These are phyloP conservation scores for Atlantisia rogersi DNA, from an alignment of 2,113 vertebrate species.

Conservation along the genomic window DNA sequence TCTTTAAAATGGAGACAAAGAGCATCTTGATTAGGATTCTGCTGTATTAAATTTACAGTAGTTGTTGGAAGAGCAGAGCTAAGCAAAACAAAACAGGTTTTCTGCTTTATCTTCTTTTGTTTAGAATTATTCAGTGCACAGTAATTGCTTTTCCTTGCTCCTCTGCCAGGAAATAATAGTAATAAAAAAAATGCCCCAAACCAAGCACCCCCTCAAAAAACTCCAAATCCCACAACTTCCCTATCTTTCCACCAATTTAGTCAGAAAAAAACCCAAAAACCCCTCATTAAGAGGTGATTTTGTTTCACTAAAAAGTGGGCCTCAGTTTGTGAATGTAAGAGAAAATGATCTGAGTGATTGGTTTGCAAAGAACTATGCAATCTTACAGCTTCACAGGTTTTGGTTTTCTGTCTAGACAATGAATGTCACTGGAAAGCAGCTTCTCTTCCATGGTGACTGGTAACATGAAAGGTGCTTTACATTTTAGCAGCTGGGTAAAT, in stretches of 20 bases:
- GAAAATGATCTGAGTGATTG: background rate
- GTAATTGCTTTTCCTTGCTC: background rate
- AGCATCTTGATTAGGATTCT: background rate
- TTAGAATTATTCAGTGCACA: background rate
- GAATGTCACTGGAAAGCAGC: background rate
- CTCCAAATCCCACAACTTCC: background rate
- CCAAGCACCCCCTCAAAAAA: background rate
- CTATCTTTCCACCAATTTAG: background rate
- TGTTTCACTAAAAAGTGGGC: background rate
- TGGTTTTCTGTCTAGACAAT: background rate
- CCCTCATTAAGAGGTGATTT: background rate
- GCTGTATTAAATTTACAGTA: background rate
- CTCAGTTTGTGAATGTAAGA: background rate
- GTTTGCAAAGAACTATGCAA: background rate
- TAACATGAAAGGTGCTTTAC: background rate
- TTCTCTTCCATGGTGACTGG: background rate
- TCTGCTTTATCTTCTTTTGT: background rate
- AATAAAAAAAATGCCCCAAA: too few species aligned
- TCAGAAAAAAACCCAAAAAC: background rate
- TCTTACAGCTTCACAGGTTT: background rate
- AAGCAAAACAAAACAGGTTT: background rate
- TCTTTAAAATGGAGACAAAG: background rate
- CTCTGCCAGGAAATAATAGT: background rate
- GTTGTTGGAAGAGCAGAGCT: background rate
- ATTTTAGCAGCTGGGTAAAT: background rate